Evolutionary conservation across 2,113 vertebrate genomes (phyloP).

Genomic region (Osmerus eperlanus): DNA sequence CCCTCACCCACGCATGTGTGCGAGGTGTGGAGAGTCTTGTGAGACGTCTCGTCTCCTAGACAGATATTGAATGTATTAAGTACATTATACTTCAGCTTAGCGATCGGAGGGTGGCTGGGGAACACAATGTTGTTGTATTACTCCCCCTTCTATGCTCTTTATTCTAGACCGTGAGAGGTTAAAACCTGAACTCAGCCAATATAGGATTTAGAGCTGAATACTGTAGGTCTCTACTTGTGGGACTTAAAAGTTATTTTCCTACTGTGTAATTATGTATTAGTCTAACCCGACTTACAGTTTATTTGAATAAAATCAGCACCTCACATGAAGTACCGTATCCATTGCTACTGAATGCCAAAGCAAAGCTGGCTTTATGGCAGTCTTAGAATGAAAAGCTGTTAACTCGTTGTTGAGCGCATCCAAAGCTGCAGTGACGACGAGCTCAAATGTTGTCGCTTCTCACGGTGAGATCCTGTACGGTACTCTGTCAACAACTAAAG

Average conservation of each 20-base stretch:
- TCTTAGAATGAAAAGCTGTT: no score
- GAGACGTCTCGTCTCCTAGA: neutral
- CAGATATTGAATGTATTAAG: constrained; percentile 11
- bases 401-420: no score
- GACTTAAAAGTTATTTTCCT: neutral
- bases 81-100: constrained; percentile 33
- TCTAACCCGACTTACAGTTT: neutral
- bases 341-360: no score
- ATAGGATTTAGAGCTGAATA: constrained; percentile 43
- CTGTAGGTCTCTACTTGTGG: neutral
- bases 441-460: constrained; percentile 8
- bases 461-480: neutral
- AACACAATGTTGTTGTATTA: constrained; percentile 18
- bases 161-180: constrained; percentile 43
- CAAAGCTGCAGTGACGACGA: neutral
- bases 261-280: no score
- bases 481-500: constrained; percentile 15
- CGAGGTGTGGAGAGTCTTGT: no score
- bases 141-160: constrained; percentile 54
- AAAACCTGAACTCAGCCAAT: constrained; percentile 56
- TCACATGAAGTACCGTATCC: no score
- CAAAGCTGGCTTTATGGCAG: no score
- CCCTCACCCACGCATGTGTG: no score
- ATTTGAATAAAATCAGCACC: neutral
- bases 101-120: constrained; percentile 13